Conservation (phyloP, 2,797 vertebrate genomes). For the Iguana delicatissima region DNA sequence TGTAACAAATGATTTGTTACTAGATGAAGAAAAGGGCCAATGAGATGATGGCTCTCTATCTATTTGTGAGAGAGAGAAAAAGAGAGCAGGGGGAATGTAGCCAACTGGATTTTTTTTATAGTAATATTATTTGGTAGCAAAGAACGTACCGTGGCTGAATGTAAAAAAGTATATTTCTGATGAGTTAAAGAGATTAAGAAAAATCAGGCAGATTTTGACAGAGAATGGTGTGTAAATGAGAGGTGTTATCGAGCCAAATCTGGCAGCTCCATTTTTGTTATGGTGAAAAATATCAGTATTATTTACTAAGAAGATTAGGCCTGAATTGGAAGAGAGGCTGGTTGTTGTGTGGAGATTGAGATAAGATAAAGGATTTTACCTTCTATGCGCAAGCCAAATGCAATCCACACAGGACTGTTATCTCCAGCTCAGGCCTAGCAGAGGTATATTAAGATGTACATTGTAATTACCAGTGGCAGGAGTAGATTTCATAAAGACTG, state of each 20-base stretch:
- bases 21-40: conserved; percentile 65
- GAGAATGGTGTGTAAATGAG: conserved; percentile 90
- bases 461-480: conserved; percentile 96
- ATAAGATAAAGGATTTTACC: conserved; percentile 95
- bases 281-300: conserved; percentile 98
- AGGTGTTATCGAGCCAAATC: conserved; percentile 88
- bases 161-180: conserved; percentile 85
- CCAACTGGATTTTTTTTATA: conserved; percentile 78
- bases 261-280: conserved; percentile 88
- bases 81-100: conserved; percentile 75
- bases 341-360: conserved; percentile 98
- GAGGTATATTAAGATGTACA: conserved; percentile 96
- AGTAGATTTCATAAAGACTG: conserved; percentile 93
- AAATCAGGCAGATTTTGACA: conserved; percentile 86
- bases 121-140: conserved; percentile 83
- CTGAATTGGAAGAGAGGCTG: conserved; percentile 97
- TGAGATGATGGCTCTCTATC: conserved; percentile 68
- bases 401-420: conserved; percentile 86
- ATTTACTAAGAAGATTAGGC: conserved; percentile 99
- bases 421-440: conserved; percentile 89
- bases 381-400: conserved; percentile 84
- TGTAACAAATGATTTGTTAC: conserved; percentile 71
- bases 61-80: conserved; percentile 54
- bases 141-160: conserved; percentile 80
- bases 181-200: conserved; percentile 88